Evolutionary conservation across 2,888 invertebrate genomes (phyloP), one percentile per base, ranked within the genome.

Genomic region (Agriopis aurantiaria): DNA sequence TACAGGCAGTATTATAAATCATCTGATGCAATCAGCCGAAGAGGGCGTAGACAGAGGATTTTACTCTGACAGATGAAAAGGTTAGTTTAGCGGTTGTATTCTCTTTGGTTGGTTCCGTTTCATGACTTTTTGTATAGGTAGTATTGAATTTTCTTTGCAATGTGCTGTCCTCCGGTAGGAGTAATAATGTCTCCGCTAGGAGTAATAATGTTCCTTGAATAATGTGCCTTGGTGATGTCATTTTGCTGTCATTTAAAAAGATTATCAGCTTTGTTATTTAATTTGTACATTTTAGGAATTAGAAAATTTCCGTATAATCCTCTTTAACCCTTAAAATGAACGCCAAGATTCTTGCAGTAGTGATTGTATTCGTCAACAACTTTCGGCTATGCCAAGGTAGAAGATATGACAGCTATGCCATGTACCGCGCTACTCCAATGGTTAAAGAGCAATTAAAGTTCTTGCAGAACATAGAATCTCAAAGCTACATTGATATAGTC

Each of bases 401-500:
- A 48, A 78, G 62, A 52, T 92, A 92, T 67, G 79, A 82, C 0
- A 84, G 86, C 23, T 91, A 76, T 17, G 78, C 81, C 0, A 72
- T 92, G 0, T 90, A 78, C 40, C 82, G 79, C 14, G 68, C 83
- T 0, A 49, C 74, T 0, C 89, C 91, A 0, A 73, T 66, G 0
- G 82, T 85, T 0, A 56, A 72, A 1, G 84, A 83, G 0, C 91
- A 93, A 45, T 76, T 91, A 72, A 83, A 81, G 12, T 92, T 91
- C 68, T 73, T 93, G 8, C 83, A 86, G 62, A 88, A 86, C 71
- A 70, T 92, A 40, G 84, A 85, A 3, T 67, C 66, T 0, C 78
- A 85, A 51, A 90, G 85, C 69, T 91, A 91, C 41, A 77, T 91
- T 0, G 82, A 92, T 51, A 69, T 89, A 7, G 67, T 82, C 0